Evolutionary conservation across 2,888 invertebrate species (phyloP).

Genomic region (Ferrisia virgata): DNA sequence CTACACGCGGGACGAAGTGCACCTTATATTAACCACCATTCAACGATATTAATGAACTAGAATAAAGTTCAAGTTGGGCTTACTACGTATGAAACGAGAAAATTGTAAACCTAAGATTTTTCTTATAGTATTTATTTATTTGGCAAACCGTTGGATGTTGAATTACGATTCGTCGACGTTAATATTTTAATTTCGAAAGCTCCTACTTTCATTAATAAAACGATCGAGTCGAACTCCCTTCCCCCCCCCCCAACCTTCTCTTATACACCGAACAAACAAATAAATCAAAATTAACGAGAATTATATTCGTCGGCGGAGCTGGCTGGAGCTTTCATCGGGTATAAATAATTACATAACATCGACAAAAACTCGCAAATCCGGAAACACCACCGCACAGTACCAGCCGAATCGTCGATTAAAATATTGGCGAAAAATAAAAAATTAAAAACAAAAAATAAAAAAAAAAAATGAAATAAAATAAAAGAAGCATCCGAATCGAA

Average conservation of each 20-base stretch:
- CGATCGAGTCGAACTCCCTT: neutral
- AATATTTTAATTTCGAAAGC: neutral
- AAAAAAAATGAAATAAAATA: too few relatives aligned
- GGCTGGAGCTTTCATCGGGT: neutral
- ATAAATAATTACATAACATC: neutral
- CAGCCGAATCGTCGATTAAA: neutral
- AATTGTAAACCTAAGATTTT: too few relatives aligned
- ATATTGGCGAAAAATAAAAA: neutral
- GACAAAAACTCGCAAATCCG: neutral
- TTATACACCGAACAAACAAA: neutral
- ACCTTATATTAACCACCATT: too few relatives aligned
- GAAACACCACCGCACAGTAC: too few relatives aligned
- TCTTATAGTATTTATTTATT: too few relatives aligned
- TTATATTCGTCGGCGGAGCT: neutral
- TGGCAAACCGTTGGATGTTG: neutral
- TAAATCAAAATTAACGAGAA: slow-evolving; percentile 7
- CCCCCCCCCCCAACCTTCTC: too few relatives aligned
- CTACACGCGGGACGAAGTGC: too few relatives aligned
- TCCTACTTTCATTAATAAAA: neutral
- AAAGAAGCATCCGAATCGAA: too few relatives aligned
- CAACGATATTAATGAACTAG: too few relatives aligned
- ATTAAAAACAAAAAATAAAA: too few relatives aligned
- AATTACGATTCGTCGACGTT: neutral
- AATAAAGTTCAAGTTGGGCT: too few relatives aligned
- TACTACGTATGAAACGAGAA: too few relatives aligned